A percentile compares a stretch with the other conserved stretches of the same genome.
phyloP scores from a whole-genome alignment of 2,888 invertebrate species.

The Formica aserva region DNA sequence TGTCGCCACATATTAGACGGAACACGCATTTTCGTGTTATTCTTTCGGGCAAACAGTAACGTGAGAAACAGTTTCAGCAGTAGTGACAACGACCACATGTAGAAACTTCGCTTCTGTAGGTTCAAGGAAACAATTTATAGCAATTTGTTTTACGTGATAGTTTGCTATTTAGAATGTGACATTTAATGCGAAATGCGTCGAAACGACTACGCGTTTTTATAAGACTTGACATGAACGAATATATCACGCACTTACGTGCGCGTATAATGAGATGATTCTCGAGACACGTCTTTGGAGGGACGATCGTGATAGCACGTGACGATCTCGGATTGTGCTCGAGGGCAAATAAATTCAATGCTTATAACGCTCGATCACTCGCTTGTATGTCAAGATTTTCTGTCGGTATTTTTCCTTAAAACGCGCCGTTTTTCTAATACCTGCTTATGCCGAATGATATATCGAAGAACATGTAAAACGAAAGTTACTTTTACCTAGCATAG shows the following conservation, averaged over 20 bases:
- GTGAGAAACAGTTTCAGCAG: conserved; percentile 52
- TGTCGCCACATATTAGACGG: conserved; percentile 28
- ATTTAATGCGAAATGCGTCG: conserved; percentile 31
- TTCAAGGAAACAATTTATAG: conserved; percentile 43
- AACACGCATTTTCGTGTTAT: conserved; percentile 51
- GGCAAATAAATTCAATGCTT: conserved; percentile 45
- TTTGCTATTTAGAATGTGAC: conserved; percentile 44
- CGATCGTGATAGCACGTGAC: conserved; percentile 62
- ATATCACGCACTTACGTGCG: conserved; percentile 24
- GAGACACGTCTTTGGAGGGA: conserved; percentile 61
- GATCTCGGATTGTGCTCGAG: conserved; percentile 63
- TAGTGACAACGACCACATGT: conserved; percentile 1
- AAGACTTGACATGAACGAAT: conserved; percentile 13
- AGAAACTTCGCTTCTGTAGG: conserved; percentile 46
- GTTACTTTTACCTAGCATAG: neutral
- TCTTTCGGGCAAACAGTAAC: conserved; percentile 52
- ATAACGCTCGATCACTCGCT: conserved; percentile 12
- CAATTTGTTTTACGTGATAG: conserved; percentile 50
- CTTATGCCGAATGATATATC: conserved; percentile 1
- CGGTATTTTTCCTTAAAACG: neutral
- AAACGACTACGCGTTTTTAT: conserved; percentile 39
- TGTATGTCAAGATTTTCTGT: conserved; percentile 26
- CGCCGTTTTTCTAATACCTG: neutral
- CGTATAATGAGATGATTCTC: conserved; percentile 59
- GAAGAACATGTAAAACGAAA: neutral